These are phyloP conservation scores for Ploceus nigricollis DNA, from an alignment of 2,113 vertebrate genomes.

Conservation along the genomic window DNA sequence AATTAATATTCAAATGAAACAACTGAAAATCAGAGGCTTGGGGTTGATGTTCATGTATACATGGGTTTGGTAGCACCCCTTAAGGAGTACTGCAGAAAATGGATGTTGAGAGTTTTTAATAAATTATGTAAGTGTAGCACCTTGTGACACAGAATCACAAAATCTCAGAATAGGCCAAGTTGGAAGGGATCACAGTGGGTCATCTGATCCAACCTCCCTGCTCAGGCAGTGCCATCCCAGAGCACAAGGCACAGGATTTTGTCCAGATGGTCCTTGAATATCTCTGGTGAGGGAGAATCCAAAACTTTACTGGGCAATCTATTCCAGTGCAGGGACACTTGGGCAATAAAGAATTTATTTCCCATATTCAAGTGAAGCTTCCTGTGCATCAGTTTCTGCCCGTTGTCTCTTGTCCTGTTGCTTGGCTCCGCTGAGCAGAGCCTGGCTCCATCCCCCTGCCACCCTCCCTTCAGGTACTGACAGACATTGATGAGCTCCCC, in stretches of 20 bases:
- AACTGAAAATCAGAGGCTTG: not conserved
- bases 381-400: not conserved
- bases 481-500: not conserved
- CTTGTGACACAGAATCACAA: not conserved
- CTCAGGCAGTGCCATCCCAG: not conserved
- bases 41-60: not conserved
- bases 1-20: not conserved
- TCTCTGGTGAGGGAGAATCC: not conserved
- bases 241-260: not conserved
- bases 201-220: not conserved
- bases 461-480: not conserved
- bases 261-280: not conserved
- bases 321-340: not conserved
- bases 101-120: not conserved
- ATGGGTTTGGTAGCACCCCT: not conserved
- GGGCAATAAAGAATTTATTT: not conserved
- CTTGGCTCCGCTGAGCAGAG: accelerated
- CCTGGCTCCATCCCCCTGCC: not conserved
- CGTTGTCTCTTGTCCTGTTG: not conserved
- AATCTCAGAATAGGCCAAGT: not conserved
- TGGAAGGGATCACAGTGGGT: not conserved
- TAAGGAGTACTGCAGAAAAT: not conserved
- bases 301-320: not conserved
- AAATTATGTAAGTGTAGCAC: not conserved
- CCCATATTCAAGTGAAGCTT: not conserved